Conservation (phyloP, 2,113 vertebrate species). For the Saguinus midas region DNA sequence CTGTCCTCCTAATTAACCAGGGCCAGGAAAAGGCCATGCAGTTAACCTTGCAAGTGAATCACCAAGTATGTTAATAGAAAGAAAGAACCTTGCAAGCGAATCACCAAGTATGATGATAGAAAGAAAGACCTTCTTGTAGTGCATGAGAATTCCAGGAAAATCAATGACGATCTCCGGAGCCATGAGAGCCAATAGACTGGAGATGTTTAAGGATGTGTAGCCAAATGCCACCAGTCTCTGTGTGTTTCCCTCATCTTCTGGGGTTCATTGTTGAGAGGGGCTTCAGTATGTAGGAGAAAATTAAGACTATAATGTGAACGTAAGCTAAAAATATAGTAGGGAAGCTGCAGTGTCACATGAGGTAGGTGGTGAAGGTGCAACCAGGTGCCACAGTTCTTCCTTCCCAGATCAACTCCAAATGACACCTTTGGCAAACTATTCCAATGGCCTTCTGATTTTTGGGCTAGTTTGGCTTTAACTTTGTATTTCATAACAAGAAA, state of each 20-base stretch:
- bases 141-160: conserved; percentile 54
- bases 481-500: background rate
- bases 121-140: background rate
- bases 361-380: background rate
- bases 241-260: background rate
- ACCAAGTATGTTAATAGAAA: conserved; percentile 21
- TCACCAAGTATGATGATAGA: conserved; percentile 10
- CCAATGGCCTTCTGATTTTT: background rate
- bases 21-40: background rate
- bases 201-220: background rate
- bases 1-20: conserved; percentile 12
- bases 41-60: conserved; percentile 27
- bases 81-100: conserved; percentile 13
- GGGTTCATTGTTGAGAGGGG: background rate
- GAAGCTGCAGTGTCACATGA: background rate
- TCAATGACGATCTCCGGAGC: background rate
- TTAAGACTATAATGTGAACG: background rate
- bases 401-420: background rate
- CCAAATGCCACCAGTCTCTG: conserved; percentile 16
- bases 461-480: background rate
- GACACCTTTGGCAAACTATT: background rate
- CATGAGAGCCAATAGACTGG: background rate
- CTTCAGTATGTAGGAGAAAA: background rate
- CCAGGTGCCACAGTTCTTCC: background rate
- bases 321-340: background rate